Evolutionary conservation across 2,797 vertebrate genomes (phyloP).

Genomic region (Podarcis siculus): DNA sequence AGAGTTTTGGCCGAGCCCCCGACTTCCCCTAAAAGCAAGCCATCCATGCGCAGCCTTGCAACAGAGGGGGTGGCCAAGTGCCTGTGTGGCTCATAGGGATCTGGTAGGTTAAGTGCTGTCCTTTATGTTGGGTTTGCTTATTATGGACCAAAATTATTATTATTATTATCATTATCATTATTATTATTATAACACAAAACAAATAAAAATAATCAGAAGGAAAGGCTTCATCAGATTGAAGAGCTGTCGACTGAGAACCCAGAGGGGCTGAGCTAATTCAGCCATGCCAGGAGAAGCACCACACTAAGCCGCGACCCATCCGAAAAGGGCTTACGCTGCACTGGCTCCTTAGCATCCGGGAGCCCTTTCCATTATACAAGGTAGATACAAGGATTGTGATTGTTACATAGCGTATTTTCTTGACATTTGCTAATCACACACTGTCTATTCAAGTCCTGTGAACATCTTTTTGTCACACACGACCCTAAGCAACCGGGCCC

Average conservation of each 20-base stretch:
- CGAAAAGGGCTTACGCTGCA: constrained; percentile 12
- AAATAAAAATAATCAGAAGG: neutral
- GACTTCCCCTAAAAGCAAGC: constrained; percentile 64
- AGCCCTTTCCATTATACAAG: constrained; percentile 77
- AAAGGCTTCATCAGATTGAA: constrained; percentile 54
- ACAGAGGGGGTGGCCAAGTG: constrained; percentile 40
- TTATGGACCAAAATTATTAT: constrained; percentile 31
- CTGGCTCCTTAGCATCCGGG: constrained; percentile 73
- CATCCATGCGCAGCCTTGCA: constrained; percentile 37
- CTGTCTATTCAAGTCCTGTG: constrained; percentile 47
- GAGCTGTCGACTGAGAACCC: constrained; percentile 38
- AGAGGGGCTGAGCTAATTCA: constrained; percentile 41
- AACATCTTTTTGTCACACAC: neutral
- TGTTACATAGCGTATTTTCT: constrained; percentile 74
- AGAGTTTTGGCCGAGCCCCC: constrained; percentile 56
- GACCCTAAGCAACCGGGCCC: constrained; percentile 46
- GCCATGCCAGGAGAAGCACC: neutral
- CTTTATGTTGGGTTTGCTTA: neutral
- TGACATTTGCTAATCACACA: constrained; percentile 41
- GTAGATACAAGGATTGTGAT: constrained; percentile 70
- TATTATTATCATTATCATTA: too few species aligned
- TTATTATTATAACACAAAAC: neutral
- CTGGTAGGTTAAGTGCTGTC: constrained; percentile 46
- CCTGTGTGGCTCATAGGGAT: constrained; percentile 19
- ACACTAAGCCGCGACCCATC: constrained; percentile 10